Conservation (phyloP, 1,140 invertebrate genomes). For the Tetraneura akinire region DNA sequence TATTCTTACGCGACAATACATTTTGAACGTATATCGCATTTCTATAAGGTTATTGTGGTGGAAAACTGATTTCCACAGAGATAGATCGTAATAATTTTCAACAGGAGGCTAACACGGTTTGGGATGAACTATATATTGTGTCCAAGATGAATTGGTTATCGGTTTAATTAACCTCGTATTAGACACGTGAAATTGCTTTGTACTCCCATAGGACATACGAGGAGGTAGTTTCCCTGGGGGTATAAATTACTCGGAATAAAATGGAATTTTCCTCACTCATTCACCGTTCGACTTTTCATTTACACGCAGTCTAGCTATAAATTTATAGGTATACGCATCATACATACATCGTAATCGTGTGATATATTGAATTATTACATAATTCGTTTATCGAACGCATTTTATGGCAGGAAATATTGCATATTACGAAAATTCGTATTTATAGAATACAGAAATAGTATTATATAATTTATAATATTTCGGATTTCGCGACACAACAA, state of each 20-base stretch:
- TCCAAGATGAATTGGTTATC: constrained; percentile 26
- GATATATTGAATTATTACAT: too few relatives aligned
- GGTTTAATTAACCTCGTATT: constrained; percentile 22
- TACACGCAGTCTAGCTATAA: background rate
- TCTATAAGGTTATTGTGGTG: background rate
- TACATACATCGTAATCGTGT: too few relatives aligned
- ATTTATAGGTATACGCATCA: too few relatives aligned
- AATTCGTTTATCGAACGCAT: too few relatives aligned
- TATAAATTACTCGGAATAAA: constrained; percentile 22
- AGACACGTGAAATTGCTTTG: constrained; percentile 20
- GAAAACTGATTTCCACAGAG: background rate
- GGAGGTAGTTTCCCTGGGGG: background rate
- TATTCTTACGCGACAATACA: too few relatives aligned
- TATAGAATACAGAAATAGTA: too few relatives aligned
- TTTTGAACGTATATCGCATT: too few relatives aligned
- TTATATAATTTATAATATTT: too few relatives aligned
- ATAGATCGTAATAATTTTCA: background rate
- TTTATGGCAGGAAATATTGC: too few relatives aligned
- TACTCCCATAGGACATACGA: constrained; percentile 23
- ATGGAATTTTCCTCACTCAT: background rate
- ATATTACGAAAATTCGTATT: too few relatives aligned
- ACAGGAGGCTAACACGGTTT: background rate
- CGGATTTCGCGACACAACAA: too few relatives aligned
- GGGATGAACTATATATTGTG: background rate
- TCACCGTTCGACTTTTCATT: background rate